Base-by-base conservation (phyloP, 2,797 vertebrate species). In the Caiman crocodilus region DNA sequence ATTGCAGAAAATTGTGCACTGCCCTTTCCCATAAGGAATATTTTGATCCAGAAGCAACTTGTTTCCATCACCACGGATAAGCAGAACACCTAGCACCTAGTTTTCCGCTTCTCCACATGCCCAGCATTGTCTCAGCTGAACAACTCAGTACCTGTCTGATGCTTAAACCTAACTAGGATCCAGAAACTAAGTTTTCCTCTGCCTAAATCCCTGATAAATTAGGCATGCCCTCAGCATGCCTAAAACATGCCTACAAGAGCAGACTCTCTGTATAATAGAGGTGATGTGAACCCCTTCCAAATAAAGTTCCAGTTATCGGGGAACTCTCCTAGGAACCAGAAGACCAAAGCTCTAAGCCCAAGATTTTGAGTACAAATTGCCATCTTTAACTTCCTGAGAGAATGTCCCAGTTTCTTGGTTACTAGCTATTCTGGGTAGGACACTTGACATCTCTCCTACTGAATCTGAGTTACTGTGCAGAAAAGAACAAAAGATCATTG, bases 401-500 rank as follows among this genome's bases (percentile, higher is more conserved):
- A 3, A 65, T 4, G 4, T 63, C 13, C 23, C 56, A 13, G 21
- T 77, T 82, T 17, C 67, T 14, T 55, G 15, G 6, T 42, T 10
- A 28, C 21, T 6, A 11, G 56, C 5, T 80, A 28, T 20, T 35
- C 25, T 56, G 65, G 2, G 11, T 1, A 30, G 42, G 6, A 58
- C 23, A 3, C 25, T 56, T 60, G 35, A 56, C 87, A 7, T 11
- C 30, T 82, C 6, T 13, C 15, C 23, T 58, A 65, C 5, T 78
- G 2, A 6, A 1, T 0, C 7, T 88, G 42, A 69, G 74, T 5
- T 14, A 15, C 32, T 10, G 2, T 10, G 14, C 11, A 63, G 56
- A 93, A 88, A 12, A 6, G 75, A 13, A 63, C 14, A 0, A 5
- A 67, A 80, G 3, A 2, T 0, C 18, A 14, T 4, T 57, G 2